Base-by-base conservation (phyloP, 2,113 vertebrate species). In the Ageneiosus marmoratus region DNA sequence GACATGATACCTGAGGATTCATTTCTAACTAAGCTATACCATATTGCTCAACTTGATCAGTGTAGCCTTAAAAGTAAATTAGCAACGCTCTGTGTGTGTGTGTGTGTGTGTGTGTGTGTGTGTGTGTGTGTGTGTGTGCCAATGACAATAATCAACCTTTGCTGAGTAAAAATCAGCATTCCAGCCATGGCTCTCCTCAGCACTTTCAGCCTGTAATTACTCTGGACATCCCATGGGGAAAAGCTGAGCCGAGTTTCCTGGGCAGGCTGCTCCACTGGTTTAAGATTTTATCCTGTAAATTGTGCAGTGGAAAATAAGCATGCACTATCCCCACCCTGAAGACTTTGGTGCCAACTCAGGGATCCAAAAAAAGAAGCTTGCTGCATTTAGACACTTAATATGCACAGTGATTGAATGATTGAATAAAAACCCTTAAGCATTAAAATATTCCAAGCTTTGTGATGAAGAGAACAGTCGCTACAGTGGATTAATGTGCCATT, bases 281-380 rank as follows among this genome's bases (percentile, higher is more conserved):
- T 73, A 70, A 83, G 76, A 84, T 84, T 84, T 79, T 79, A 84
- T 84, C 82, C 76, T 58, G 67, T 79, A 79, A 84, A 84, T 51
- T 58, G 77, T 51, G 27, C 41, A 73, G 83, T 62, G 65, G 76
- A 84, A 77, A 79, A 79, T 32, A 53, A 70, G 60, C 50, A 55
- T 50, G 70, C 1, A 10, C 60, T 44, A n/a, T 79, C 20, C 27
- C 27, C 76, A 73, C 65, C 76, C 82, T 72, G 58, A 6, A 24
- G n/a, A 34, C 9, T 18, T 48, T 7, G 12, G 60, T 67, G 32
- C 4, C 37, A 53, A 32, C 4, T 53, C 34, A 75, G 44, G 12
- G 12, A 34, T 60, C 18, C 8, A 53, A 27, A 53, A 18, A 60
- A 41, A 55, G 10, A 13, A 34, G 10, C n/a, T 27, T 6, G 12